Conservation (phyloP, 2,888 invertebrate species). For the Lasiommata megera region DNA sequence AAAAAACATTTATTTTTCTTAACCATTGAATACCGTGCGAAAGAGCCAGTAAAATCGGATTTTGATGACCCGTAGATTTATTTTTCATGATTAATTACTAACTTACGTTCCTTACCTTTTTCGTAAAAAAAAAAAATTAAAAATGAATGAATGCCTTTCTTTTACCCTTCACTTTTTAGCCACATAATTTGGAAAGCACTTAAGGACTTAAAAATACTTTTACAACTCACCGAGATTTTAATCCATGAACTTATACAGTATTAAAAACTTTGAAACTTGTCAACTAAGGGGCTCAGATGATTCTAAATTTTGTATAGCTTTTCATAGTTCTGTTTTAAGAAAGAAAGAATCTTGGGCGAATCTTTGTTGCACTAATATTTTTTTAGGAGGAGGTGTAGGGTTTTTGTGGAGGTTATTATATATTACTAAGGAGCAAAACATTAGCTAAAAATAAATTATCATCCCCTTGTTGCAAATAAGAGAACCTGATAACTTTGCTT, state of each 20-base stretch:
- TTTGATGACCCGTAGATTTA: too few relatives aligned
- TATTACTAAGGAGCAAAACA: too few relatives aligned
- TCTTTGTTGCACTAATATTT: too few relatives aligned
- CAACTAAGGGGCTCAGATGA: not conserved
- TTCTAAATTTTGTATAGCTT: not conserved
- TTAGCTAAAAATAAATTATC: too few relatives aligned
- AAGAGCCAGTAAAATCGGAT: too few relatives aligned
- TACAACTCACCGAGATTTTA: slow-evolving; percentile 1
- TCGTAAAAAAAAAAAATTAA: not conserved
- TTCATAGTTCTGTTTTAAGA: not conserved
- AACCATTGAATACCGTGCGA: too few relatives aligned
- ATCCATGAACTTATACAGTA: slow-evolving; percentile 7
- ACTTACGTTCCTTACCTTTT: not conserved
- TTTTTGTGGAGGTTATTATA: too few relatives aligned
- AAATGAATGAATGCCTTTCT: not conserved
- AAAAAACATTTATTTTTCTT: too few relatives aligned
- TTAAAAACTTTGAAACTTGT: slow-evolving; percentile 8
- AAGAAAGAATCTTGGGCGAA: too few relatives aligned
- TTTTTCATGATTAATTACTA: not conserved
- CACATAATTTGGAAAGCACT: slow-evolving; percentile 3
- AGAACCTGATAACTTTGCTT: too few relatives aligned
- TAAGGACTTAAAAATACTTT: slow-evolving; percentile 12
- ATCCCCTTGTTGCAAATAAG: too few relatives aligned
- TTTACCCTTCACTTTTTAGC: not conserved
- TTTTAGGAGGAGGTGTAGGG: too few relatives aligned